A percentile compares a stretch with the other conserved stretches of the same genome.
Evolutionary conservation across 2,113 vertebrate species (phyloP).

Genomic region (Anhinga anhinga): DNA sequence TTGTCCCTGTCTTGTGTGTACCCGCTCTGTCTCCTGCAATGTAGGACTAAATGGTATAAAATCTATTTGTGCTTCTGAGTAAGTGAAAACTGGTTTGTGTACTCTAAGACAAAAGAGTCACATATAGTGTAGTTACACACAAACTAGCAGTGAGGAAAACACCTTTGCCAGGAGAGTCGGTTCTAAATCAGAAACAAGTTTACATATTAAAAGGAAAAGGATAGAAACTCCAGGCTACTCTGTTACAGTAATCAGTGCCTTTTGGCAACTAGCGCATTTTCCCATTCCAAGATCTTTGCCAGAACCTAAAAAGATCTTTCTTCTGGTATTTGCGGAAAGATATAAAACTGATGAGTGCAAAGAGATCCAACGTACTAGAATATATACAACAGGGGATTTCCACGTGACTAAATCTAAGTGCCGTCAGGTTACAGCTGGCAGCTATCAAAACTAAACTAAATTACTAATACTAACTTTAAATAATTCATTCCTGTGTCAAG

Average conservation of each 20-base stretch:
- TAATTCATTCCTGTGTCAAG: constrained; percentile 42
- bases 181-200: constrained; percentile 67
- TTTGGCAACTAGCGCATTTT: constrained; percentile 55
- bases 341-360: constrained; percentile 65
- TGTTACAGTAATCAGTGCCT: constrained; percentile 68
- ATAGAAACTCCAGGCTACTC: constrained; percentile 53
- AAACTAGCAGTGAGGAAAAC: constrained; percentile 11
- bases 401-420: constrained; percentile 15
- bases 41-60: background rate
- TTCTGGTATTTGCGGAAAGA: constrained; percentile 64
- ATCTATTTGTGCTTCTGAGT: background rate
- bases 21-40: background rate
- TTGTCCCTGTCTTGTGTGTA: background rate
- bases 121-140: background rate
- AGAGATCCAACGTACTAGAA: constrained; percentile 44
- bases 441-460: constrained; percentile 38
- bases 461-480: constrained; percentile 50
- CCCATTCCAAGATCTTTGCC: constrained; percentile 53
- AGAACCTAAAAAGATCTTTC: constrained; percentile 58
- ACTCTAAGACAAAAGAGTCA: background rate
- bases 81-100: background rate
- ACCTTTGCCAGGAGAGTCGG: constrained; percentile 25
- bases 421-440: constrained; percentile 62
- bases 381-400: constrained; percentile 55
- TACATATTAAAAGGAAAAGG: constrained; percentile 43